phyloP scores from a whole-genome alignment of 1,140 invertebrate genomes.

The Solenopsis invicta region DNA sequence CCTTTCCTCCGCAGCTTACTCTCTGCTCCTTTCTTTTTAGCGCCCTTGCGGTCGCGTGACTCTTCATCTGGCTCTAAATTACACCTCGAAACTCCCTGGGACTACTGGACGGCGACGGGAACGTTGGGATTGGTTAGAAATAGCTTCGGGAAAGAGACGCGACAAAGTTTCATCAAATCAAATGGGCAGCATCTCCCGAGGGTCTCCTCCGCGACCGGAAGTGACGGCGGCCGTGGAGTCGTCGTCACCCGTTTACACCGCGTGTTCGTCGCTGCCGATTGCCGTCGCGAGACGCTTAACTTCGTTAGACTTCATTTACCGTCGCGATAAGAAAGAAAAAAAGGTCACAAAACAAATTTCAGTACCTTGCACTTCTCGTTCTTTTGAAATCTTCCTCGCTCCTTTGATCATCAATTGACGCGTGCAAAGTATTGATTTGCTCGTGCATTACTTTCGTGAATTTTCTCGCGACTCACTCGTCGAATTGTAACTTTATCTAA shows the following conservation, averaged over 20 bases:
- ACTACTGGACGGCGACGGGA: conserved; percentile 47
- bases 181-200: conserved; percentile 84
- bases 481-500: neutral
- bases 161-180: conserved; percentile 85
- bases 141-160: conserved; percentile 78
- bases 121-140: conserved; percentile 63
- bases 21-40: conserved; percentile 7
- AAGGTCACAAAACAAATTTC: neutral
- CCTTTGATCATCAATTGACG: too few relatives aligned
- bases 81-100: conserved; percentile 55
- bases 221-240: conserved; percentile 58
- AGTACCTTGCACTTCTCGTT: neutral
- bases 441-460: neutral
- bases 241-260: conserved; percentile 62
- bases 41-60: conserved; percentile 1
- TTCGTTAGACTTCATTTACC: neutral
- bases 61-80: conserved; percentile 2
- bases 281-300: neutral
- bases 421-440: neutral
- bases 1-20: conserved; percentile 7
- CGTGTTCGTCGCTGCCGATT: conserved; percentile 61
- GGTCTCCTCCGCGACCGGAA: conserved; percentile 77
- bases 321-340: neutral
- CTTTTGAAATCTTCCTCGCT: neutral
- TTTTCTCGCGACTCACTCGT: neutral